phyloP scores from a whole-genome alignment of 2,888 invertebrate genomes.

The Polyploca ridens region DNA sequence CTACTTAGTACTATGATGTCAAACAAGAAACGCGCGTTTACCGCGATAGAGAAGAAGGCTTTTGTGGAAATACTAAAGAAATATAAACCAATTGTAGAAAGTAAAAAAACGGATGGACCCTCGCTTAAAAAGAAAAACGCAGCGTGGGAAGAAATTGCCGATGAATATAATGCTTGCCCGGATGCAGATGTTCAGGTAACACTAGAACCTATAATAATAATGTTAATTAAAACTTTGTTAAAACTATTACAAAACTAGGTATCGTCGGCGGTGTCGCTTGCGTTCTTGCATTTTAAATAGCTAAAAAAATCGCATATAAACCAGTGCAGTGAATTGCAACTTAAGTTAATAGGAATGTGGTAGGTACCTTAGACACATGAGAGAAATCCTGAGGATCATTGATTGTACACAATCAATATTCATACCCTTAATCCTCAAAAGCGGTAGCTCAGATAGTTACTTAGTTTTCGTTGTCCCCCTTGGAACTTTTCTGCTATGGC shows the following conservation, averaged over 20 bases:
- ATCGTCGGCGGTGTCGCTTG: no score
- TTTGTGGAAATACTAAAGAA: slow-evolving; percentile 6
- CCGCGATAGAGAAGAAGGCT: background rate
- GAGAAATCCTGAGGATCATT: no score
- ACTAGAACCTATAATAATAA: background rate
- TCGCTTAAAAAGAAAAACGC: slow-evolving; percentile 8
- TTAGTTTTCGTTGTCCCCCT: no score
- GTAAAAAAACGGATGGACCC: slow-evolving; percentile 5
- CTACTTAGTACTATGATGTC: background rate
- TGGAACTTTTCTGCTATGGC: no score
- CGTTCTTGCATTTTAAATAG: background rate
- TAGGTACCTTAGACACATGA: no score
- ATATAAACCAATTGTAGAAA: slow-evolving; percentile 4
- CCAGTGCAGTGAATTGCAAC: background rate
- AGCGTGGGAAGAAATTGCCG: slow-evolving; percentile 18
- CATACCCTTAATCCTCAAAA: no score
- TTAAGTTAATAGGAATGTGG: no score
- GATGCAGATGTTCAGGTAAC: slow-evolving; percentile 10
- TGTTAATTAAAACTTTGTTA: background rate
- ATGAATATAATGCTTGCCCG: slow-evolving; percentile 17
- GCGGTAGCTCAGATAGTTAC: no score
- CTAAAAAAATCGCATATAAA: background rate
- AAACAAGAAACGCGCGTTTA: slow-evolving; percentile 5
- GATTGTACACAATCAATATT: no score
- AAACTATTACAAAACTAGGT: no score